Conservation (phyloP, 2,797 vertebrate genomes). For the Myiothlypis coronata region DNA sequence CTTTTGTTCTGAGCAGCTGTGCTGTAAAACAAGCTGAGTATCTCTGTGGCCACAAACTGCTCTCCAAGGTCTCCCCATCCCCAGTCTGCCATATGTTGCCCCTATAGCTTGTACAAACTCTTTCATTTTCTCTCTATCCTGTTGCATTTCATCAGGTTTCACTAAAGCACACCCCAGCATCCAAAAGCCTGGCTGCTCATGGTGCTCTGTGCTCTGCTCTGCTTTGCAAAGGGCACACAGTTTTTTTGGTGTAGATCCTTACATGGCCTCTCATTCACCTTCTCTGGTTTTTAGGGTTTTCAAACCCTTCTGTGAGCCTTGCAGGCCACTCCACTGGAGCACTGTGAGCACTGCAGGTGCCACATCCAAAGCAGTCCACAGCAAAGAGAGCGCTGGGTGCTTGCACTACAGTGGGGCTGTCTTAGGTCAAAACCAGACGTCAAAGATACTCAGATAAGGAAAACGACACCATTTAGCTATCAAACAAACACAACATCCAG, state of each 20-base stretch:
- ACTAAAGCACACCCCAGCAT: neutral
- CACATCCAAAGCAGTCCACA: neutral
- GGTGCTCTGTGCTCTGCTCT: neutral
- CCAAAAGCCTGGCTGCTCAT: fast-evolving
- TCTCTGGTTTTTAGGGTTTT: neutral
- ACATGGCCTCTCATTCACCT: neutral
- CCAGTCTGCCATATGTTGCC: slow-evolving; percentile 47
- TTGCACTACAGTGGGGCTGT: neutral
- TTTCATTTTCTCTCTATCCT: slow-evolving; percentile 42
- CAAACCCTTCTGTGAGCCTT: neutral
- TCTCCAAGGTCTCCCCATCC: slow-evolving; percentile 36
- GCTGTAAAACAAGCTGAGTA: slow-evolving; percentile 47
- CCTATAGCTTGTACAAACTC: slow-evolving; percentile 33
- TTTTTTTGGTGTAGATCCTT: neutral
- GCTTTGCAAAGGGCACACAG: neutral
- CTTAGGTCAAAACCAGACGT: neutral
- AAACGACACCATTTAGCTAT: neutral
- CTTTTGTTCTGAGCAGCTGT: slow-evolving; percentile 62
- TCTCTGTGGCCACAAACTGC: slow-evolving; percentile 19
- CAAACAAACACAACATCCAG: neutral
- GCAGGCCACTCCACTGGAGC: neutral
- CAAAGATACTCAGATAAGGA: neutral
- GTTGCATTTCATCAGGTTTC: slow-evolving; percentile 47
- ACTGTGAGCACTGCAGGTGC: neutral
- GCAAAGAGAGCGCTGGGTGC: neutral